Evolutionary conservation across 2,888 invertebrate species (phyloP).

Genomic region (Hyposoter dolosus): DNA sequence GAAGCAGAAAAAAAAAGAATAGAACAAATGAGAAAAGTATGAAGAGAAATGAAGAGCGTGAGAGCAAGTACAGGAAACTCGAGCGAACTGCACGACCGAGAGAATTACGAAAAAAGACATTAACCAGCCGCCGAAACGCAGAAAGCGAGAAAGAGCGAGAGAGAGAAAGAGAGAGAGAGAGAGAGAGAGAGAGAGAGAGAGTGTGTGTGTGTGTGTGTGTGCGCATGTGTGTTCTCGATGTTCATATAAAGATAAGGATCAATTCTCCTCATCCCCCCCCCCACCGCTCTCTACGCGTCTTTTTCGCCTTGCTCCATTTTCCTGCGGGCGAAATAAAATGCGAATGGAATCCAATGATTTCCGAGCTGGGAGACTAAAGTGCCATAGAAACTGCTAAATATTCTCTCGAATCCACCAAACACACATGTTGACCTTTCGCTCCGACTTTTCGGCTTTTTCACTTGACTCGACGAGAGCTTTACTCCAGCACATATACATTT

Average conservation of each 20-base stretch:
- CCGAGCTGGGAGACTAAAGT: conserved; percentile 20
- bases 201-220: no score
- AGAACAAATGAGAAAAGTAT: conserved; percentile 56
- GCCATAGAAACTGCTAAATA: conserved; percentile 24
- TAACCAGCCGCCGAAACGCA: conserved; percentile 53
- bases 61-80: conserved; percentile 44
- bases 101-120: conserved; percentile 65
- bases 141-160: no score
- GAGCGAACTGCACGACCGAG: conserved; percentile 39
- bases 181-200: background rate
- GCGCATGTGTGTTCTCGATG: conserved; percentile 10
- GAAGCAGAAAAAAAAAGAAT: background rate
- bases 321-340: conserved; percentile 38
- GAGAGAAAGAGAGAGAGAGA: no score
- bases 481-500: conserved; percentile 5
- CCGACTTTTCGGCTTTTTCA: conserved; percentile 48
- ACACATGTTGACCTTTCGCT: background rate
- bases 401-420: conserved; percentile 13
- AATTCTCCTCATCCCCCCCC: background rate
- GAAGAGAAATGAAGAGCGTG: conserved; percentile 62
- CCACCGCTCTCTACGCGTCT: background rate
- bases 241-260: conserved; percentile 47
- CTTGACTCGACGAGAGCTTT: conserved; percentile 36
- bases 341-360: conserved; percentile 58
- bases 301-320: background rate